Conservation (phyloP, 2,113 vertebrate genomes). For the Dromiciops gliroides region DNA sequence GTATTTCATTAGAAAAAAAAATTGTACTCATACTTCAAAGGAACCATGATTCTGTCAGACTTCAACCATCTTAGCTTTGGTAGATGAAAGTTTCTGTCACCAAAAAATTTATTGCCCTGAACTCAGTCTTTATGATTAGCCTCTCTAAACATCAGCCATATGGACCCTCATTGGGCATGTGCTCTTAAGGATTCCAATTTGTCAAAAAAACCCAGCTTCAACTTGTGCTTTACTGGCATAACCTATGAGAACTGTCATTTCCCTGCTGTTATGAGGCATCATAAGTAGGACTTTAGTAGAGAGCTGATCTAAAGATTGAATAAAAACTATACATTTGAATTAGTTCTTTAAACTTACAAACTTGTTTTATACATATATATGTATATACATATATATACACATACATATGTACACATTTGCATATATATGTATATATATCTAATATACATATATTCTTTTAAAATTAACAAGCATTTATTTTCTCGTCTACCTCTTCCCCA, state of each 20-base stretch:
- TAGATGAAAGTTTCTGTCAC: not conserved
- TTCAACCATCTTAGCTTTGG: not conserved
- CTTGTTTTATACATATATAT: not conserved
- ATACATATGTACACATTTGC: too few species aligned
- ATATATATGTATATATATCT: too few species aligned
- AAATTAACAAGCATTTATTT: not conserved
- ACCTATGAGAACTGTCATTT: not conserved
- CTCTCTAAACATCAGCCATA: not conserved
- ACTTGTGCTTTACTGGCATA: not conserved
- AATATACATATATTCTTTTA: not conserved
- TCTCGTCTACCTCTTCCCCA: not conserved
- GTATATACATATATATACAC: too few species aligned
- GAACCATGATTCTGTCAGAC: not conserved
- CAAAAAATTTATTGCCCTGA: not conserved
- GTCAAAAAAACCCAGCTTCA: not conserved
- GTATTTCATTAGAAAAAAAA: not conserved
- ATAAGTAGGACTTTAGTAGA: not conserved
- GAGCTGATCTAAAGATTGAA: not conserved
- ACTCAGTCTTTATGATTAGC: not conserved
- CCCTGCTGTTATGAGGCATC: not conserved
- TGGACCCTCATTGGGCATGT: not conserved
- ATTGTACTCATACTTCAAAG: not conserved
- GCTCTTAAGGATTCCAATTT: not conserved
- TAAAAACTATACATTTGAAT: not conserved
- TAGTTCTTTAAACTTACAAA: not conserved